phyloP scores from a whole-genome alignment of 2,113 vertebrate species.

The Phaethornis superciliosus region DNA sequence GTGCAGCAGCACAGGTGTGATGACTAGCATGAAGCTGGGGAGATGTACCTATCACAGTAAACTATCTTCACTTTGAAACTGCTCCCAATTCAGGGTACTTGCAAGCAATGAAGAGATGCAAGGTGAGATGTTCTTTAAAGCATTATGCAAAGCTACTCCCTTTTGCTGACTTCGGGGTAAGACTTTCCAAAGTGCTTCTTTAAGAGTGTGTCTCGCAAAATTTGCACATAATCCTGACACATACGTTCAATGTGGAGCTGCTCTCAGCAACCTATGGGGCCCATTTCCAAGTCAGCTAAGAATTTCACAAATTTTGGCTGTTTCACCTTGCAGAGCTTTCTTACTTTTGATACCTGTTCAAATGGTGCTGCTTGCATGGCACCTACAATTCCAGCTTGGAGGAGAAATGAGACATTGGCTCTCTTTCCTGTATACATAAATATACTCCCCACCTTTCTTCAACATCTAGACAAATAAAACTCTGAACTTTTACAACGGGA shows the following conservation, averaged over 20 bases:
- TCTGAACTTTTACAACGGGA: not conserved
- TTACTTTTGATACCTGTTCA: not conserved
- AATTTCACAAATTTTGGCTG: not conserved
- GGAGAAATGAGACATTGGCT: not conserved
- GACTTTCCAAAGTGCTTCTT: not conserved
- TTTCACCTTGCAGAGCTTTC: not conserved
- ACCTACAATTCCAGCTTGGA: not conserved
- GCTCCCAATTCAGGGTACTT: not conserved
- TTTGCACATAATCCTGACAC: not conserved
- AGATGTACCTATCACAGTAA: not conserved
- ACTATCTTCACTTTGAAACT: not conserved
- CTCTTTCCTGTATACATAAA: not conserved
- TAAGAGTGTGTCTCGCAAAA: not conserved
- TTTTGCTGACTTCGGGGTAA: not conserved
- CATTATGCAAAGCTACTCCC: not conserved
- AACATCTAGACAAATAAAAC: not conserved
- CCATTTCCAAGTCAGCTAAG: not conserved
- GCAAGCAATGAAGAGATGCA: not conserved
- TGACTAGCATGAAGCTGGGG: not conserved
- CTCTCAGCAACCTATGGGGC: not conserved
- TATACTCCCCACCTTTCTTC: not conserved
- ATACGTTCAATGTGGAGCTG: not conserved
- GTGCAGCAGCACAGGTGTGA: not conserved
- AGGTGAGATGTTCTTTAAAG: not conserved
- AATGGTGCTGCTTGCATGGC: not conserved